These are phyloP conservation scores for Capitella teleta DNA, from an alignment of 1,140 invertebrate genomes.

Conservation along the genomic window DNA sequence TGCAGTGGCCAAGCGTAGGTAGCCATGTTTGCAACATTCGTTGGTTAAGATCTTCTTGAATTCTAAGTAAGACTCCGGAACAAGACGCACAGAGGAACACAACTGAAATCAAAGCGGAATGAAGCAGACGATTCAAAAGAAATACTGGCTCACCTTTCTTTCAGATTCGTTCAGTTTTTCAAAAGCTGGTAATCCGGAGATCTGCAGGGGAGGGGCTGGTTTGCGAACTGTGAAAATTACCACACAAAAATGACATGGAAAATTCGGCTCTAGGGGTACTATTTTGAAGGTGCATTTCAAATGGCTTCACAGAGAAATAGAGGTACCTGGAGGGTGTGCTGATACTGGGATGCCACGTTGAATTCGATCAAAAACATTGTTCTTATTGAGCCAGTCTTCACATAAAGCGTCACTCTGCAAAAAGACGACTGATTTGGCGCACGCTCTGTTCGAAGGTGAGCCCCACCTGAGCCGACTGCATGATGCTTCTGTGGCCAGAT, in stretches of 20 bases:
- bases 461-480: constrained; percentile 12
- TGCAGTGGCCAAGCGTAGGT: constrained; percentile 65
- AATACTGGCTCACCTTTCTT: constrained; percentile 42
- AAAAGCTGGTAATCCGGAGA: constrained; percentile 64
- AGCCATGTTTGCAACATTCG: constrained; percentile 55
- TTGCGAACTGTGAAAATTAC: constrained; percentile 21
- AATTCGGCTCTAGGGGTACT: no score
- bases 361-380: background rate
- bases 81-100: constrained; percentile 60
- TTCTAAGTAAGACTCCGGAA: constrained; percentile 65
- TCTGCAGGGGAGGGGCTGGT: constrained; percentile 57
- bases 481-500: constrained; percentile 6
- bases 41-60: constrained; percentile 60
- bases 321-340: background rate
- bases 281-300: background rate
- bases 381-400: background rate
- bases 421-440: background rate
- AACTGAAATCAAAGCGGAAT: constrained; percentile 35
- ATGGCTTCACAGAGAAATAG: background rate
- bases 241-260: constrained; percentile 5
- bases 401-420: background rate
- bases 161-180: constrained; percentile 62
- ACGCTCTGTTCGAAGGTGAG: background rate
- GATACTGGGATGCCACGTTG: background rate
- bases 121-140: background rate